phyloP scores from a whole-genome alignment of 2,113 vertebrate species.

The Thunnus maccoyii region DNA sequence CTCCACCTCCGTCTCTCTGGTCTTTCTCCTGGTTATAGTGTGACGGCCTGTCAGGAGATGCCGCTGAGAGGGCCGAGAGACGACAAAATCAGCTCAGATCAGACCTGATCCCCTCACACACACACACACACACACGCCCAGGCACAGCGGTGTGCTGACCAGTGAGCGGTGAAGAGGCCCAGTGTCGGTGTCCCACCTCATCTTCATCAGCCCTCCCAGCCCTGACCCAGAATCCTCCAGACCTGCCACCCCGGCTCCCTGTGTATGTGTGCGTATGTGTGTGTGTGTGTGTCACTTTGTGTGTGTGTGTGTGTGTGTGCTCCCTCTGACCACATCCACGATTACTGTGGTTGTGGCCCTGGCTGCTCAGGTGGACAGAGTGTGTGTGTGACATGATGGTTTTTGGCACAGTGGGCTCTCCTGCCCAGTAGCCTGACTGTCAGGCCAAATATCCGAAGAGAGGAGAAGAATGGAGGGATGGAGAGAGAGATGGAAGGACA shows the following conservation, averaged over 20 bases:
- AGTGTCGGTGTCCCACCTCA: slow-evolving; percentile 67
- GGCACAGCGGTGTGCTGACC: slow-evolving; percentile 60
- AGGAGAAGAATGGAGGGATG: slow-evolving; percentile 14
- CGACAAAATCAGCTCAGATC: slow-evolving; percentile 69
- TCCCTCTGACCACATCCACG: slow-evolving; percentile 62
- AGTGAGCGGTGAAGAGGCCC: slow-evolving; percentile 65
- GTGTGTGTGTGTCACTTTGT: slow-evolving; percentile 4
- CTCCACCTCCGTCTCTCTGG: slow-evolving; percentile 11
- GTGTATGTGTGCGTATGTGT: background rate
- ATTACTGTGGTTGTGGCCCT: slow-evolving; percentile 26
- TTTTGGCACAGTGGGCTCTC: slow-evolving; percentile 74
- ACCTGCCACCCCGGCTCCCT: slow-evolving; percentile 47
- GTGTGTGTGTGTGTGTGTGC: background rate
- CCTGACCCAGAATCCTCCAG: slow-evolving; percentile 80
- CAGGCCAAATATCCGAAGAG: slow-evolving; percentile 65
- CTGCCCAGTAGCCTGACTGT: slow-evolving; percentile 65
- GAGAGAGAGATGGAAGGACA: background rate
- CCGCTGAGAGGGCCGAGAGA: slow-evolving; percentile 44
- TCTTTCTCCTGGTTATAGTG: slow-evolving; percentile 44
- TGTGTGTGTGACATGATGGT: slow-evolving; percentile 69
- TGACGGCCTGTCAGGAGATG: slow-evolving; percentile 71
- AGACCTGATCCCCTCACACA: slow-evolving; percentile 55
- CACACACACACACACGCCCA: slow-evolving; percentile 21
- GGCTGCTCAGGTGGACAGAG: slow-evolving; percentile 78
- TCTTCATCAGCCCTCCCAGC: slow-evolving; percentile 77